A percentile compares a stretch with the other conserved stretches of the same genome.
Conservation (phyloP, 2,888 invertebrate species). For the Phengaris alcon region DNA sequence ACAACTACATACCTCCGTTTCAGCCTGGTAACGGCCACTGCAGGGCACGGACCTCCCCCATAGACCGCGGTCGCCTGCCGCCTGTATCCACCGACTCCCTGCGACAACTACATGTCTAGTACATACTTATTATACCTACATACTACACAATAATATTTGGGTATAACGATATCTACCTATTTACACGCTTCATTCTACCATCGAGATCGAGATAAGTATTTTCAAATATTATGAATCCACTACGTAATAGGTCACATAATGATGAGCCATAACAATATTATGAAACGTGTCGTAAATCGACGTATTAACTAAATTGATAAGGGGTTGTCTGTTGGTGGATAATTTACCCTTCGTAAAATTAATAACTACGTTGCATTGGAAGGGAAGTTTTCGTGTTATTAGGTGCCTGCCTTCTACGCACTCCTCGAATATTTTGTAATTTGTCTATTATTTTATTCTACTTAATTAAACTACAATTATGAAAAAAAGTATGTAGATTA, state of each 20-base stretch:
- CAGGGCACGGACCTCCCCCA: no score
- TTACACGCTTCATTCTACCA: no score
- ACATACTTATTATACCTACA: no score
- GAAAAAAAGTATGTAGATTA: no score
- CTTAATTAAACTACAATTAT: background rate
- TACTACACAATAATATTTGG: no score
- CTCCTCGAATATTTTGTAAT: slow-evolving; percentile 4
- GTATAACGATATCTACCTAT: no score
- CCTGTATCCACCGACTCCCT: no score
- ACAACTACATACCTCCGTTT: no score
- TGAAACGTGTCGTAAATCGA: slow-evolving; percentile 13
- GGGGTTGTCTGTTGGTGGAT: slow-evolving; percentile 61
- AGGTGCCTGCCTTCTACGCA: background rate
- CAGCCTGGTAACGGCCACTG: no score
- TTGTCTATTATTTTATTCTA: background rate
- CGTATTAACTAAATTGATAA: slow-evolving; percentile 67
- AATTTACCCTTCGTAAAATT: slow-evolving; percentile 71
- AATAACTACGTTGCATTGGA: slow-evolving; percentile 54
- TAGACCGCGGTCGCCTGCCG: no score
- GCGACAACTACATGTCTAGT: no score
- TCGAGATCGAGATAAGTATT: no score
- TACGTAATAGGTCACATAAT: background rate
- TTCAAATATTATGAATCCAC: background rate
- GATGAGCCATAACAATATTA: background rate
- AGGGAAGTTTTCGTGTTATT: slow-evolving; percentile 13